Evolutionary conservation across 2,113 vertebrate species (phyloP).

Genomic region (Scomber japonicus): DNA sequence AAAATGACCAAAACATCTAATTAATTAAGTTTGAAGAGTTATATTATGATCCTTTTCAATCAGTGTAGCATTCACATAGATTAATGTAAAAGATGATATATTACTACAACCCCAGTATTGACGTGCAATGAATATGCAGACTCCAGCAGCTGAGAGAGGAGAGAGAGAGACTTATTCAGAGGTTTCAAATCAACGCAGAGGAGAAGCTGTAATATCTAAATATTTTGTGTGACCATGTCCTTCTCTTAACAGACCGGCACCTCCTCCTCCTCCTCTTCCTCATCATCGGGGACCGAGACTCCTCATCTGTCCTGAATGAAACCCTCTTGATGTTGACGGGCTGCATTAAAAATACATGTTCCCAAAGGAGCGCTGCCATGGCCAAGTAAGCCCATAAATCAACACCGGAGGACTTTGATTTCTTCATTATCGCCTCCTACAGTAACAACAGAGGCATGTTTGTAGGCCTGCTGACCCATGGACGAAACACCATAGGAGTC

Average conservation of each 20-base stretch:
- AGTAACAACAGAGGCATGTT: constrained; percentile 45
- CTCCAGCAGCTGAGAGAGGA: no score
- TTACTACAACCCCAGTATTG: no score
- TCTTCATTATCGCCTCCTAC: constrained; percentile 65
- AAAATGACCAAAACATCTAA: constrained; percentile 1
- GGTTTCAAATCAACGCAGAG: no score
- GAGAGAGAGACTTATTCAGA: no score
- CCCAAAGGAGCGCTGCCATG: constrained; percentile 44
- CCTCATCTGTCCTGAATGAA: constrained; percentile 45
- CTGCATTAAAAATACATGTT: constrained; percentile 72
- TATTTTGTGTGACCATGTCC: constrained; percentile 59
- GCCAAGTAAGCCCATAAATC: constrained; percentile 68
- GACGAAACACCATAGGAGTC: constrained; percentile 59
- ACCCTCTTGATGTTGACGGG: constrained; percentile 40
- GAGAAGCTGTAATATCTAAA: neutral
- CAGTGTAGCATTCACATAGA: no score
- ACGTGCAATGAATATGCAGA: no score
- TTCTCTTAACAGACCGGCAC: constrained; percentile 59
- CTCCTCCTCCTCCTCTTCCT: neutral
- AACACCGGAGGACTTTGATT: constrained; percentile 64
- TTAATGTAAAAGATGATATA: no score
- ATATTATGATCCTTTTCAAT: neutral
- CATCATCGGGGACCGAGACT: constrained; percentile 18
- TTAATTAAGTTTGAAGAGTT: neutral
- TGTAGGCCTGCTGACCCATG: constrained; percentile 56